These are phyloP conservation scores for Halichoerus grypus DNA, from an alignment of 2,113 vertebrate species.

Conservation along the genomic window DNA sequence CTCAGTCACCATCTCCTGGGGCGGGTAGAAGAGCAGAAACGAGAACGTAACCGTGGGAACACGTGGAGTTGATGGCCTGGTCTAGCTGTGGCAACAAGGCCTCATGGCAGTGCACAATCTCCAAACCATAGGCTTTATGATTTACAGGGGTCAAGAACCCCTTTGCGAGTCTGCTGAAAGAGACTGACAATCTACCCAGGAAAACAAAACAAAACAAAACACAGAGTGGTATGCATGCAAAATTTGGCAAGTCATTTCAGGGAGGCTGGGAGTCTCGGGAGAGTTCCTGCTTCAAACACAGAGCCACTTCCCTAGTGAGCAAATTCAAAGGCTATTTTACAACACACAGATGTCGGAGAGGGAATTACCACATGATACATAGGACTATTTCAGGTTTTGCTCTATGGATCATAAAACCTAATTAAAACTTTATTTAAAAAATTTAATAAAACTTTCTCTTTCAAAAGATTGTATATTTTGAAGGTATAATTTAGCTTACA, in stretches of 20 bases:
- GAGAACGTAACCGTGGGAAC: neutral
- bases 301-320: neutral
- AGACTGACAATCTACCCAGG: neutral
- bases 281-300: neutral
- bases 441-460: neutral
- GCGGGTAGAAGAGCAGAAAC: neutral
- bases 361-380: neutral
- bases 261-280: neutral
- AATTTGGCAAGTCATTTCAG: neutral
- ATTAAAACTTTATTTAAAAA: neutral
- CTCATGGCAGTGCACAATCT: neutral
- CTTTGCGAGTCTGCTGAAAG: neutral
- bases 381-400: neutral
- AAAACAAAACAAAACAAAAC: too few relatives aligned
- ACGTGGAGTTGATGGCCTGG: neutral
- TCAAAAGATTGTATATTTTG: neutral
- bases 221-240: neutral
- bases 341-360: neutral
- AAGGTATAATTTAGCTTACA: neutral
- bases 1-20: neutral
- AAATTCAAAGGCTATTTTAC: neutral
- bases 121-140: neutral
- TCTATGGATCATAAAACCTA: neutral
- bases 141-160: neutral
- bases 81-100: neutral